A percentile compares a stretch with the other conserved stretches of the same genome.
These are phyloP conservation scores for Remorina albescens DNA, from an alignment of 2,797 vertebrate genomes.

Conservation along the genomic window DNA sequence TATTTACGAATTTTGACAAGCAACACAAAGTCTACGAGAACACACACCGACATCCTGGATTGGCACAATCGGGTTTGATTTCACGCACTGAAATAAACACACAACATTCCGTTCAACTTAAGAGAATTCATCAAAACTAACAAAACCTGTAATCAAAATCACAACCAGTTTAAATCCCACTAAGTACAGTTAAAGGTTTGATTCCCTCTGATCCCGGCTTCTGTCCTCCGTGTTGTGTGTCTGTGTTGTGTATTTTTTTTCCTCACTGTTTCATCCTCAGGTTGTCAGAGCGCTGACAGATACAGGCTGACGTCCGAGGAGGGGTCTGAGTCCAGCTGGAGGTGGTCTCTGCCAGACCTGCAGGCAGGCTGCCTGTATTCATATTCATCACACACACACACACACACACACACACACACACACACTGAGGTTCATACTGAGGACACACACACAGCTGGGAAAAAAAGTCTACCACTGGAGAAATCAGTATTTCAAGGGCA, in stretches of 20 bases:
- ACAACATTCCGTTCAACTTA: constrained; percentile 1
- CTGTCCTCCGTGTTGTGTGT: constrained; percentile 25
- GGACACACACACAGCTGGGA: constrained; percentile 29
- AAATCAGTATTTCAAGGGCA: constrained; percentile 76
- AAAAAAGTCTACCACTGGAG: constrained; percentile 31
- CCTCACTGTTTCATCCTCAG: constrained; percentile 52
- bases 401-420: constrained; percentile 34
- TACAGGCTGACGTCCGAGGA: constrained; percentile 63
- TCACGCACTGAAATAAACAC: constrained; percentile 1
- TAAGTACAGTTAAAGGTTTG: neutral
- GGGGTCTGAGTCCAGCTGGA: constrained; percentile 79
- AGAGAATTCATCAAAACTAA: constrained; percentile 10
- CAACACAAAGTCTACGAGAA: constrained; percentile 3
- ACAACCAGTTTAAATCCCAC: constrained; percentile 2
- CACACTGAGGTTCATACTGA: too few species aligned
- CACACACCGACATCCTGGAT: constrained; percentile 14
- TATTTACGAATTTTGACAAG: constrained; percentile 38
- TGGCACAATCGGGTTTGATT: constrained; percentile 29
- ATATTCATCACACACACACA: constrained; percentile 73
- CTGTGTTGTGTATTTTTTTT: constrained; percentile 35
- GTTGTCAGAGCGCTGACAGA: constrained; percentile 68
- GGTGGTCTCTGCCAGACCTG: constrained; percentile 77
- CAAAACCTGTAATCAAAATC: constrained; percentile 8
- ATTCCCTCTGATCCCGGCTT: neutral
- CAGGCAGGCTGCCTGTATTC: constrained; percentile 74